Conservation (phyloP, 2,888 invertebrate species). For the Xanthorhoe spadicearia region DNA sequence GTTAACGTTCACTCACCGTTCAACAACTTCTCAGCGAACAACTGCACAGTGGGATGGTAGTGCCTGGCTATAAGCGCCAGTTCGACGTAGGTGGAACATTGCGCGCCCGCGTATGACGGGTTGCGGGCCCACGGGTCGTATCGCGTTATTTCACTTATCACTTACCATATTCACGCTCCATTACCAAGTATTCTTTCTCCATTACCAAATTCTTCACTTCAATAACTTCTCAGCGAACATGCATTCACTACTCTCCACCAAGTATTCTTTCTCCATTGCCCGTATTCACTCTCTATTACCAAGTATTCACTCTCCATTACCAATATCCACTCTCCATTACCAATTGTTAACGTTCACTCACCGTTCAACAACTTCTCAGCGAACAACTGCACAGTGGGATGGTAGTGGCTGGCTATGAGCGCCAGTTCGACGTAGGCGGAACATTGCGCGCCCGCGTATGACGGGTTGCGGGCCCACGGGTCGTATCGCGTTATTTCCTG, state of each 20-base stretch:
- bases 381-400: slow-evolving; percentile 96
- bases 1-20: slow-evolving; percentile 78
- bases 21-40: slow-evolving; percentile 93
- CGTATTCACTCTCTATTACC: no score
- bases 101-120: slow-evolving; percentile 93
- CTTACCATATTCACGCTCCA: neutral
- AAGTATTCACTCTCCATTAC: no score
- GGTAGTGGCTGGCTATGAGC: slow-evolving; percentile 90
- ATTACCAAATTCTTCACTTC: slow-evolving; percentile 52
- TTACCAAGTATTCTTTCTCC: neutral
- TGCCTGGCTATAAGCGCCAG: slow-evolving; percentile 89
- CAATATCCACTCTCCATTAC: neutral
- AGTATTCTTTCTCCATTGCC: no score
- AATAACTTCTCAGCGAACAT: slow-evolving; percentile 94
- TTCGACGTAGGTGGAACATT: slow-evolving; percentile 89
- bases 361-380: slow-evolving; percentile 91
- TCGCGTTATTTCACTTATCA: slow-evolving; percentile 54
- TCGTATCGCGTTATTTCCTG: slow-evolving; percentile 85
- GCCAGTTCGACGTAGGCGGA: slow-evolving; percentile 91
- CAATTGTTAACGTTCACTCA: slow-evolving; percentile 56
- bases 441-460: slow-evolving; percentile 91
- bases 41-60: slow-evolving; percentile 95
- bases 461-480: slow-evolving; percentile 91
- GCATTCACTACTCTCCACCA: no score
- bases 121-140: slow-evolving; percentile 92